Conservation (phyloP, 2,888 invertebrate genomes). For the Aplocera efformata region DNA sequence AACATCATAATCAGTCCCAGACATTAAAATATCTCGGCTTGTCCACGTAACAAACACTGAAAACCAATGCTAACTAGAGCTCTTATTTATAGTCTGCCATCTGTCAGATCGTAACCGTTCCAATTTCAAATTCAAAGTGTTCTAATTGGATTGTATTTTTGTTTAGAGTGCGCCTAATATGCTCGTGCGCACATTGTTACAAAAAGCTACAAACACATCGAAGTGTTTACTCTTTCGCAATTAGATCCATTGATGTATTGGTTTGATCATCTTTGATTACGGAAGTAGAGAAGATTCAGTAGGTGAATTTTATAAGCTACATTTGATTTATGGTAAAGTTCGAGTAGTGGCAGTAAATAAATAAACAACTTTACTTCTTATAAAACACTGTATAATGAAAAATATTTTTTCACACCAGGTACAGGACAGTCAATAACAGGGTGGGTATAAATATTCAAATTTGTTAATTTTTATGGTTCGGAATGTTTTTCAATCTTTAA, state of each 20-base stretch:
- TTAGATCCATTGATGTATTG: slow-evolving; percentile 75
- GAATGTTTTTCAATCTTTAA: no score
- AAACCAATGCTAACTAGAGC: slow-evolving; percentile 58
- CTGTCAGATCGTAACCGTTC: slow-evolving; percentile 74
- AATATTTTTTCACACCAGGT: no score
- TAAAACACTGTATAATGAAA: no score
- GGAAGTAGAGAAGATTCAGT: slow-evolving; percentile 23
- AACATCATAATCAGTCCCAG: slow-evolving; percentile 45
- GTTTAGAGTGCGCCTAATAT: slow-evolving; percentile 74
- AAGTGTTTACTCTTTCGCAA: slow-evolving; percentile 75
- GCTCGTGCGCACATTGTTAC: slow-evolving; percentile 72
- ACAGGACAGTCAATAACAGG: no score
- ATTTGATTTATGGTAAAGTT: neutral
- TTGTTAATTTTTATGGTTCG: no score
- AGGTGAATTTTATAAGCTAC: slow-evolving; percentile 20
- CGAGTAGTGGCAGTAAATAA: no score
- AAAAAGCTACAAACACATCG: slow-evolving; percentile 62
- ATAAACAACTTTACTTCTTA: no score
- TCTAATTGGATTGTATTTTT: slow-evolving; percentile 79
- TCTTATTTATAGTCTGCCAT: slow-evolving; percentile 75
- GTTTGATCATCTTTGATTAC: slow-evolving; percentile 31
- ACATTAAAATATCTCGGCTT: slow-evolving; percentile 63
- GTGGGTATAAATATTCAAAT: no score
- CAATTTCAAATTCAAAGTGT: slow-evolving; percentile 72
- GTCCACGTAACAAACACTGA: slow-evolving; percentile 51